These are phyloP conservation scores for Embidobia sp. DNA, from an alignment of 2,888 invertebrate species.

Conservation along the genomic window DNA sequence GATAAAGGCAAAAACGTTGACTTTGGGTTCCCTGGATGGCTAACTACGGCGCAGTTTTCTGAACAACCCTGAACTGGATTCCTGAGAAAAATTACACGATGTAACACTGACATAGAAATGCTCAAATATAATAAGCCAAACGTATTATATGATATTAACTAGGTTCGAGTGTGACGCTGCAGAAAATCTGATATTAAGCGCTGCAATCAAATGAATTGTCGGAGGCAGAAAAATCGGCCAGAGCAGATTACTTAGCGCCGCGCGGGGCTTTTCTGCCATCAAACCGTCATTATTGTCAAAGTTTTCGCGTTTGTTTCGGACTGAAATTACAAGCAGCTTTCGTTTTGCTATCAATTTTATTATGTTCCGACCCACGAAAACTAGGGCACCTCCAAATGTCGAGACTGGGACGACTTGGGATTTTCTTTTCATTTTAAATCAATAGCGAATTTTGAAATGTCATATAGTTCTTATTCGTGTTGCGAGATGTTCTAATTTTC, in stretches of 20 bases:
- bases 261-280: too few relatives aligned
- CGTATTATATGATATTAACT: background rate
- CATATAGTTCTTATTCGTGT: too few relatives aligned
- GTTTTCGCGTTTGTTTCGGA: too few relatives aligned
- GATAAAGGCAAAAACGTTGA: background rate
- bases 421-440: too few relatives aligned
- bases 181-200: background rate
- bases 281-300: too few relatives aligned
- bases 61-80: conserved; percentile 43
- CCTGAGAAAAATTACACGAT: conserved; percentile 27
- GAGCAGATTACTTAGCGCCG: background rate
- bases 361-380: too few relatives aligned
- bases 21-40: conserved; percentile 13
- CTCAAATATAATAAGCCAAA: conserved; percentile 1
- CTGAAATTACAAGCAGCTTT: too few relatives aligned
- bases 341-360: too few relatives aligned
- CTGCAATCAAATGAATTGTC: background rate
- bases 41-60: conserved; percentile 6
- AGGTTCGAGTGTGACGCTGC: background rate
- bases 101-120: conserved; percentile 26
- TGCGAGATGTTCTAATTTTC: too few relatives aligned
- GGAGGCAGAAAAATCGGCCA: background rate
- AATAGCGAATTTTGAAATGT: too few relatives aligned
- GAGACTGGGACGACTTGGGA: too few relatives aligned
- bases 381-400: too few relatives aligned